Evolutionary conservation across 2,888 invertebrate genomes (phyloP).

Genomic region (Platerodrilus igneus): DNA sequence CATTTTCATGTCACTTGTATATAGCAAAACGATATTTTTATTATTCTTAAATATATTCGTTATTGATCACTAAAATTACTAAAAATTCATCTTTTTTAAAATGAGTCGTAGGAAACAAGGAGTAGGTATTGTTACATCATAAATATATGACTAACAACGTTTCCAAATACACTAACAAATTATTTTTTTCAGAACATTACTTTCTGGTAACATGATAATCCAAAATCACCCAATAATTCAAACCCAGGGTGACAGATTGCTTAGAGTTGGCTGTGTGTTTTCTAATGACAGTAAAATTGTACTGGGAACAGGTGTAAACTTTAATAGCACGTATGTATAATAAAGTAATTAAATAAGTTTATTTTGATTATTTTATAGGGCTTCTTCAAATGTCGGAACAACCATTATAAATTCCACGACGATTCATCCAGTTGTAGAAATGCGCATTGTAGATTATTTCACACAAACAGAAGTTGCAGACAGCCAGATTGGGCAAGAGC

Average conservation of each 20-base stretch:
- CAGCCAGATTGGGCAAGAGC: slow-evolving; percentile 62
- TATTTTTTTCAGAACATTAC: slow-evolving; percentile 57
- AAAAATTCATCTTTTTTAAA: too few relatives aligned
- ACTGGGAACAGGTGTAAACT: slow-evolving; percentile 55
- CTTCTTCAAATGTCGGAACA: slow-evolving; percentile 48
- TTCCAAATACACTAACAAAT: too few relatives aligned
- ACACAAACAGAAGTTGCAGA: slow-evolving; percentile 58
- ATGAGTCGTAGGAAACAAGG: too few relatives aligned
- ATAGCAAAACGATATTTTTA: too few relatives aligned
- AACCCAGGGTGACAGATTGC: slow-evolving; percentile 76
- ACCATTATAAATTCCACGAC: slow-evolving; percentile 49
- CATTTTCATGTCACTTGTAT: too few relatives aligned
- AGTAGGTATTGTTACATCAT: too few relatives aligned
- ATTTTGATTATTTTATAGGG: slow-evolving; percentile 35
- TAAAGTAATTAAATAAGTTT: slow-evolving; percentile 8
- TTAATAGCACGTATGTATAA: slow-evolving; percentile 49
- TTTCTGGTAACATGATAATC: slow-evolving; percentile 71
- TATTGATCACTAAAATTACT: too few relatives aligned
- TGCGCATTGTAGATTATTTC: slow-evolving; percentile 57
- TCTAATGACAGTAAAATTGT: slow-evolving; percentile 51
- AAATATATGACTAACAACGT: neutral
- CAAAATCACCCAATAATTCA: slow-evolving; percentile 83
- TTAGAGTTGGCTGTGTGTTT: slow-evolving; percentile 75
- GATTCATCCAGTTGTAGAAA: slow-evolving; percentile 51
- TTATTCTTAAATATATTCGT: too few relatives aligned